These are phyloP conservation scores for Mystacornis crossleyi DNA, from an alignment of 2,113 vertebrate species.

Conservation along the genomic window DNA sequence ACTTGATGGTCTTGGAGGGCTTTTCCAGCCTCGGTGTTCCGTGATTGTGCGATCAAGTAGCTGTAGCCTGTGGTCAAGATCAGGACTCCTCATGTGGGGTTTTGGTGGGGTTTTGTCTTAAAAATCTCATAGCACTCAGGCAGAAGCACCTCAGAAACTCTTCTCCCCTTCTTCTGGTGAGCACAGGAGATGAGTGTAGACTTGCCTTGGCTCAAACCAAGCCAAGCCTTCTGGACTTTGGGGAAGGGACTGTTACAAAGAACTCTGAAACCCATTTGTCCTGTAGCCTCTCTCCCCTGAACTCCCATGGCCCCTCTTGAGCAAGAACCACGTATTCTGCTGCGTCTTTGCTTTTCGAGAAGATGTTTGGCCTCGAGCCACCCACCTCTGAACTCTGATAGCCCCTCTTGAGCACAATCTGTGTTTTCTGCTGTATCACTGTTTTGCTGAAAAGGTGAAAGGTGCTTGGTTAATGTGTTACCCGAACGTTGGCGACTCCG, in stretches of 20 bases:
- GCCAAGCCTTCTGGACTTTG: neutral
- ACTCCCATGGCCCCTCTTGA: neutral
- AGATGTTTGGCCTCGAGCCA: rapidly evolving
- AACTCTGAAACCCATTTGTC: neutral
- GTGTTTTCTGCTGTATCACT: neutral
- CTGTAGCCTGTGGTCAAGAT: neutral
- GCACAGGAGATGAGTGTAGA: neutral
- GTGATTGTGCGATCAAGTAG: neutral
- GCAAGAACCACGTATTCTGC: neutral
- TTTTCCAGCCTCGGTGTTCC: neutral
- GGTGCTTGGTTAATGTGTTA: neutral
- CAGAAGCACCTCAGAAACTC: neutral
- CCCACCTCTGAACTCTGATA: neutral
- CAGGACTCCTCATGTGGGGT: neutral
- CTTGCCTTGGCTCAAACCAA: neutral
- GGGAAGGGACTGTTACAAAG: neutral
- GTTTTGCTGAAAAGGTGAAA: neutral
- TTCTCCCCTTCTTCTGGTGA: neutral
- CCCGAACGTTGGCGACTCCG: neutral
- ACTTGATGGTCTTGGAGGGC: neutral
- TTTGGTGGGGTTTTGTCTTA: neutral
- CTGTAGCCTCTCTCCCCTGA: neutral
- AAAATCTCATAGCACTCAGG: neutral
- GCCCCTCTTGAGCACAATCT: neutral
- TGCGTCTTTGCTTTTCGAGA: neutral